Evolutionary conservation across 2,888 invertebrate species (phyloP).

Genomic region (Tyria jacobaeae): DNA sequence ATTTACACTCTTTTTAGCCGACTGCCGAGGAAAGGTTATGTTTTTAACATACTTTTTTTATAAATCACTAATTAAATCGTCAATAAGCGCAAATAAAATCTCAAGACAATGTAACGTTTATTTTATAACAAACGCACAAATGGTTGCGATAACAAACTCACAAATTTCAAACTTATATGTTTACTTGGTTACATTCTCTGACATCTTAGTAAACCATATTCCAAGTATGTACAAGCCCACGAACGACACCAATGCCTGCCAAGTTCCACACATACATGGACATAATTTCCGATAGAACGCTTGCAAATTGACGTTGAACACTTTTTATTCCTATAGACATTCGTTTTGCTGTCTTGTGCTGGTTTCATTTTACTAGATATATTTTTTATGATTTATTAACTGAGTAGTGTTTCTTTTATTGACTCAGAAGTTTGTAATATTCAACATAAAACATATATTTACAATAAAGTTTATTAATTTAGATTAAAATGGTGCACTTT

Average conservation of each 20-base stretch:
- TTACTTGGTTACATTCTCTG: conserved; percentile 20
- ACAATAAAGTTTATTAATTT: too few relatives aligned
- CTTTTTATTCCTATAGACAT: conserved; percentile 58
- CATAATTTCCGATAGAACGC: conserved; percentile 68
- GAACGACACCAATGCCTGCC: conserved; percentile 46
- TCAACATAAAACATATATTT: too few relatives aligned
- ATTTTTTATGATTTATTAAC: conserved; percentile 30
- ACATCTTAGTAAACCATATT: conserved; percentile 17
- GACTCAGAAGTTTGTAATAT: background rate
- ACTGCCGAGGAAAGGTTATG: too few relatives aligned
- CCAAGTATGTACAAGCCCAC: conserved; percentile 25
- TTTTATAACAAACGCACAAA: too few relatives aligned
- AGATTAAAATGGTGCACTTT: too few relatives aligned
- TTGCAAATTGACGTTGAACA: conserved; percentile 61
- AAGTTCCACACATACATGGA: conserved; percentile 56
- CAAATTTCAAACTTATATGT: background rate
- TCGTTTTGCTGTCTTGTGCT: conserved; percentile 52
- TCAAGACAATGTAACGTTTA: too few relatives aligned
- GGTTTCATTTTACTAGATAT: conserved; percentile 52
- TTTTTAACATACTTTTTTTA: too few relatives aligned
- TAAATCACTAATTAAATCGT: too few relatives aligned
- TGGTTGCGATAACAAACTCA: too few relatives aligned
- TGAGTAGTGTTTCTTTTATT: conserved; percentile 10
- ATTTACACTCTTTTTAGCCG: too few relatives aligned
- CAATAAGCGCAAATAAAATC: too few relatives aligned